phyloP scores from a whole-genome alignment of 2,888 invertebrate species.

The Eilema griseolum region DNA sequence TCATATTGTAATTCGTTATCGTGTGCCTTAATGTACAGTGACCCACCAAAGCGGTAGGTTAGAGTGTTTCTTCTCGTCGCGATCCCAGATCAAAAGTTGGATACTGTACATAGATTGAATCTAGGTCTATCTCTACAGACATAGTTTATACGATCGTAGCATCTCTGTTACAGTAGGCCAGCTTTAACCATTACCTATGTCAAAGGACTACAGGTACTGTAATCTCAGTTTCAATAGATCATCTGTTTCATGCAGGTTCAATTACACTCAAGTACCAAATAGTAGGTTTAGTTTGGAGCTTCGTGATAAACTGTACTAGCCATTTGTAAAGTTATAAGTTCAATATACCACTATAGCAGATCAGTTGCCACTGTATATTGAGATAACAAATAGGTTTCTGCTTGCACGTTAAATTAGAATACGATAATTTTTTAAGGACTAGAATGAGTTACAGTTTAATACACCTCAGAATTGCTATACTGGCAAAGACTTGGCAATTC shows the following conservation, averaged over 20 bases:
- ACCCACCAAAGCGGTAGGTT: too few relatives aligned
- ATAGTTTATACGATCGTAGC: not conserved
- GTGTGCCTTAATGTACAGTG: too few relatives aligned
- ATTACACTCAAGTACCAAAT: not conserved
- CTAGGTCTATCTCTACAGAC: not conserved
- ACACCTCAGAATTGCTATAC: not conserved
- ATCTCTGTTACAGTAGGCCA: not conserved
- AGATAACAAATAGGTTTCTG: not conserved
- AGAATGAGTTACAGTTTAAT: not conserved
- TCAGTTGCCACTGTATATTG: not conserved
- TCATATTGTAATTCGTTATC: not conserved
- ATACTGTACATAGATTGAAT: not conserved
- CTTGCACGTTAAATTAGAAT: too few relatives aligned
- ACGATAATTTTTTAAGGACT: not conserved
- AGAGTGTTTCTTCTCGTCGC: too few relatives aligned
- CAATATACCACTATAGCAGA: not conserved
- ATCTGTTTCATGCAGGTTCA: not conserved
- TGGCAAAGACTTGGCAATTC: not conserved
- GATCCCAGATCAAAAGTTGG: too few relatives aligned
- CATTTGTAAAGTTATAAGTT: not conserved
- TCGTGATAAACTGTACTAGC: not conserved
- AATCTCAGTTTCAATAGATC: slow-evolving; percentile 16
- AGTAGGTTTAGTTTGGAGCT: not conserved
- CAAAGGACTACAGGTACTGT: slow-evolving; percentile 6
- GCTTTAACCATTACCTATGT: slow-evolving; percentile 9